Evolutionary conservation across 64 coral and sea anemone genomes (phyloP).

Genomic region (Pachyseris speciosa): DNA sequence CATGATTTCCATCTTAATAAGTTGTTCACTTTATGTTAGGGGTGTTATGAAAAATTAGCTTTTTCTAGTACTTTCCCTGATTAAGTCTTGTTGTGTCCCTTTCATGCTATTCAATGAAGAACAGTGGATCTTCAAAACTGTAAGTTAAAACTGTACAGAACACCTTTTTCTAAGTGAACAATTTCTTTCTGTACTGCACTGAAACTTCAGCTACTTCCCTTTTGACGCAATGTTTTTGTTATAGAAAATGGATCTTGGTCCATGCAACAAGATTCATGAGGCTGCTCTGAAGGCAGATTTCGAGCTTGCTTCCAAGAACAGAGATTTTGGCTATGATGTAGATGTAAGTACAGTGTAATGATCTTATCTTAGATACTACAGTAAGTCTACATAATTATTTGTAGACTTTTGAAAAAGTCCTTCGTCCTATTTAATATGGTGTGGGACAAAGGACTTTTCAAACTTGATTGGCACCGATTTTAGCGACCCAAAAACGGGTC

Average conservation of each 20-base stretch:
- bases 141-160: constrained; percentile 40
- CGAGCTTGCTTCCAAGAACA: constrained; percentile 81
- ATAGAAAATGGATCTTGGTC: constrained; percentile 99
- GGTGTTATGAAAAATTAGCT: not conserved
- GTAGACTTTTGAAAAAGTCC: no score
- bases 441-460: no score
- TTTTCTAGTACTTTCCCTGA: constrained; percentile 13
- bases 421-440: no score
- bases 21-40: not conserved
- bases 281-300: constrained; percentile 96
- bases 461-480: no score
- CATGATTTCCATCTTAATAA: no score
- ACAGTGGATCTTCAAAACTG: constrained; percentile 57
- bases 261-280: constrained; percentile 86
- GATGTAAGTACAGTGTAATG: constrained; percentile 91
- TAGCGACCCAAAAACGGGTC: no score
- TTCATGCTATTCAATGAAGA: constrained; percentile 54
- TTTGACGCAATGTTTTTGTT: not conserved
- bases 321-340: constrained; percentile 96
- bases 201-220: not conserved
- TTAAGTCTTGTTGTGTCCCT: constrained; percentile 53
- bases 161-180: constrained; percentile 15
- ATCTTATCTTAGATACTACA: no score
- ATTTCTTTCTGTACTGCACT: not conserved
- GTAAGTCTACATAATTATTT: no score